phyloP scores from a whole-genome alignment of 2,113 vertebrate genomes.

The Colaptes auratus region DNA sequence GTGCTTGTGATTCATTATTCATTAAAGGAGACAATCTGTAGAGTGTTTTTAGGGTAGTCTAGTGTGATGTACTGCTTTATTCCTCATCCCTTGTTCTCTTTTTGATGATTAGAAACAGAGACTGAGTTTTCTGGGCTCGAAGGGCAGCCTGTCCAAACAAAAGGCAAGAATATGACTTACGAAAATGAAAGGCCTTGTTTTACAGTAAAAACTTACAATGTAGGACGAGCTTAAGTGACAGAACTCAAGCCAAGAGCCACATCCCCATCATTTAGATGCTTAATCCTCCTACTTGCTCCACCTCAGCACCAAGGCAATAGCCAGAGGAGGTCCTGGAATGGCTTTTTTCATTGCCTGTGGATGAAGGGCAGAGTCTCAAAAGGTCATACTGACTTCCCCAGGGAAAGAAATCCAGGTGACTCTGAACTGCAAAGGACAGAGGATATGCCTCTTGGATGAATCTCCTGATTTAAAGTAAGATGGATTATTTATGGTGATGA shows the following conservation, averaged over 20 bases:
- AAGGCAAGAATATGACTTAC: neutral
- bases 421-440: neutral
- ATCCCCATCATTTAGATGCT: neutral
- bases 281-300: neutral
- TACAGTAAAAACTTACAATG: neutral
- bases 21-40: slow-evolving; percentile 52
- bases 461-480: neutral
- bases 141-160: neutral
- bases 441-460: neutral
- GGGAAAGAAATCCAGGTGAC: neutral
- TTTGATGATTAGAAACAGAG: neutral
- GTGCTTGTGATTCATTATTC: slow-evolving; percentile 66
- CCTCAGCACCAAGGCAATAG: neutral
- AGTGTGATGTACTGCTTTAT: neutral
- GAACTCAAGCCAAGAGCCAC: neutral
- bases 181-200: neutral
- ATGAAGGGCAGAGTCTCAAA: neutral
- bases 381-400: neutral
- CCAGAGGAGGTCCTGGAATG: neutral
- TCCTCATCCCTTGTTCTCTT: neutral
- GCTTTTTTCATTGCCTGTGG: neutral
- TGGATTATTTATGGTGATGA: neutral
- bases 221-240: neutral
- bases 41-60: slow-evolving; percentile 2
- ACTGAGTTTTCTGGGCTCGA: neutral